These are phyloP conservation scores for Idris sp. DNA, from an alignment of 1,140 invertebrate species.

Conservation along the genomic window DNA sequence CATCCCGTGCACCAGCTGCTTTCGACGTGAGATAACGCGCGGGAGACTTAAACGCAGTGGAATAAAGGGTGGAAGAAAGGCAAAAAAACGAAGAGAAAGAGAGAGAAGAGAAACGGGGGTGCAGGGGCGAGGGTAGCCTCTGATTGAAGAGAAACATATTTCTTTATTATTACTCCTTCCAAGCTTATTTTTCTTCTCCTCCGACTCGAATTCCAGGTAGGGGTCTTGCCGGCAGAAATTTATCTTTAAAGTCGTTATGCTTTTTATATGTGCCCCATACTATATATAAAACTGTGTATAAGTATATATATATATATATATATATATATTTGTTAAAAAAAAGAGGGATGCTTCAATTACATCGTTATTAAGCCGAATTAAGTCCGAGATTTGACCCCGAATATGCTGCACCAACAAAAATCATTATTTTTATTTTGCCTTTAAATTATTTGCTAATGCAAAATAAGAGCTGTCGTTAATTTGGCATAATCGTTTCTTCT, in stretches of 20 bases:
- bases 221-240: constrained; percentile 70
- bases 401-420: too few species aligned
- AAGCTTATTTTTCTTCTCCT: constrained; percentile 78
- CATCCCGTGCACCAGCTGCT: constrained; percentile 66
- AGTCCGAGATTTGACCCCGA: constrained; percentile 57
- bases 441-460: too few species aligned
- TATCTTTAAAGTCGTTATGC: constrained; percentile 72
- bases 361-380: constrained; percentile 64
- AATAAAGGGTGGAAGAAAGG: constrained; percentile 40
- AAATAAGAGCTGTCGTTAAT: too few species aligned
- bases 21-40: constrained; percentile 68
- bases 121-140: constrained; percentile 59
- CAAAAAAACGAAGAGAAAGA: not conserved
- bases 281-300: too few species aligned
- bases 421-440: too few species aligned
- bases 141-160: constrained; percentile 78
- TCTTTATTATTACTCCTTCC: constrained; percentile 78
- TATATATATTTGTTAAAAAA: too few species aligned
- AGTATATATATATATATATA: too few species aligned
- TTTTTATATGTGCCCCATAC: constrained; percentile 67
- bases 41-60: constrained; percentile 61
- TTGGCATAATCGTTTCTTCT: too few species aligned
- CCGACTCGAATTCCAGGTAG: constrained; percentile 75
- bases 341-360: constrained; percentile 62
- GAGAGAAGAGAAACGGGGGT: constrained; percentile 17